phyloP scores from a whole-genome alignment of 2,888 invertebrate genomes.

The Ceriagrion tenellum region DNA sequence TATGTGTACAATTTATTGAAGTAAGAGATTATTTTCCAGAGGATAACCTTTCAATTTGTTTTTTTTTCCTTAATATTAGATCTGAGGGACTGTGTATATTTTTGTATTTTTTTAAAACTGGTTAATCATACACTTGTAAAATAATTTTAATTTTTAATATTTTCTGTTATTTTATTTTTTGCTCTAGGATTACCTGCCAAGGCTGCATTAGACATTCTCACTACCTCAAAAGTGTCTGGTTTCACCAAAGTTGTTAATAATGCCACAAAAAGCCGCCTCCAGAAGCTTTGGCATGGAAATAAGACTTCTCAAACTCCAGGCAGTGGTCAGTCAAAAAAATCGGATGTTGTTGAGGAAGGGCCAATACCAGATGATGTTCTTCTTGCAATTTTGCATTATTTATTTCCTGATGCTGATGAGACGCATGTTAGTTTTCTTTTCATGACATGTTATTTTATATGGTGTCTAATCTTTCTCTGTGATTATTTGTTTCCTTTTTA shows the following conservation, averaged over 20 bases:
- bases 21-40: too few relatives aligned
- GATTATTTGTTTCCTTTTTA: background rate
- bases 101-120: too few relatives aligned
- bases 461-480: background rate
- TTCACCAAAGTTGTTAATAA: slow-evolving; percentile 81
- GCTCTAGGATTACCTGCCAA: slow-evolving; percentile 77
- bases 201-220: slow-evolving; percentile 82
- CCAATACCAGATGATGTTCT: slow-evolving; percentile 89
- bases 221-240: slow-evolving; percentile 87
- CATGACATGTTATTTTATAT: background rate
- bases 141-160: slow-evolving; percentile 75
- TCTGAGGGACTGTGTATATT: too few relatives aligned
- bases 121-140: background rate
- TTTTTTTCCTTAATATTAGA: too few relatives aligned
- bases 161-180: slow-evolving; percentile 26
- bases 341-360: slow-evolving; percentile 82
- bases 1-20: too few relatives aligned
- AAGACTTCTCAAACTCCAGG: slow-evolving; percentile 75
- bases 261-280: slow-evolving; percentile 52
- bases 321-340: slow-evolving; percentile 79
- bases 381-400: slow-evolving; percentile 87
- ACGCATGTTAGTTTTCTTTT: slow-evolving; percentile 11
- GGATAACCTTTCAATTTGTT: too few relatives aligned
- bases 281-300: slow-evolving; percentile 49
- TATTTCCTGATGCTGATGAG: slow-evolving; percentile 93